Base-by-base conservation (phyloP, 2,888 invertebrate genomes). In the Exephanes ischioxanthus region DNA sequence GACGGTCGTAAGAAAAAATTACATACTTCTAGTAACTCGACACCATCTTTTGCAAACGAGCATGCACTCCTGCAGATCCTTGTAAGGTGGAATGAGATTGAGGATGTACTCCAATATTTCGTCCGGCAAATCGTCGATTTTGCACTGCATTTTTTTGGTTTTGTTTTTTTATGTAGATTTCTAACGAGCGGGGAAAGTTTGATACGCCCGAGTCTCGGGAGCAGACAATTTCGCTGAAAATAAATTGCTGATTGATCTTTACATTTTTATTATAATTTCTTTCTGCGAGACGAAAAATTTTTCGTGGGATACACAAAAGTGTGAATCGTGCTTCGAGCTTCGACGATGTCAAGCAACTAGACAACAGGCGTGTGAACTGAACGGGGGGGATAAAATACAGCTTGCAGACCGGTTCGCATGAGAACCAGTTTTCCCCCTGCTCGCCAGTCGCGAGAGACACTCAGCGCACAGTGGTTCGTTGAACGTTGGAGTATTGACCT, bases 51-150 rank as follows among this genome's bases (percentile, higher is more conserved):
- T 97, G 91, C 97, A 98, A 58, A 99, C 99, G 86, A 96, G 94
- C 95, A 96, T 97, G 93, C 98, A 98, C 92, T 97, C 96, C 94
- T 98, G 97, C 89, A 99, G 95, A 95, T 99, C 98, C 93, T 96
- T 96, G 92, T 99, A 99, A 0, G 99, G 99, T 80, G 98, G 97
- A 88, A 99, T 94, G 92, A 98, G 96, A 89, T 97, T 96, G 88
- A 99, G 95, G 93, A 99, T 98, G 93, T 98, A 98, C 94, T 99
- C 99, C 89, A 99, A 94, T 81, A 99, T 96, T 95, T 99, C 99
- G 94, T 98, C 98, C 61, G 99, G 99, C 87, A 99, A 95, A 94
- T 97, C 96, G 92, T 97, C 96, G 77, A 96, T 95, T 83, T 91
- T 91, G 80, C 93, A 93, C 82, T 90, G 90, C 92, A 92, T 92